These are phyloP conservation scores for Varanus komodoensis DNA, from an alignment of 2,113 vertebrate genomes.

Conservation along the genomic window DNA sequence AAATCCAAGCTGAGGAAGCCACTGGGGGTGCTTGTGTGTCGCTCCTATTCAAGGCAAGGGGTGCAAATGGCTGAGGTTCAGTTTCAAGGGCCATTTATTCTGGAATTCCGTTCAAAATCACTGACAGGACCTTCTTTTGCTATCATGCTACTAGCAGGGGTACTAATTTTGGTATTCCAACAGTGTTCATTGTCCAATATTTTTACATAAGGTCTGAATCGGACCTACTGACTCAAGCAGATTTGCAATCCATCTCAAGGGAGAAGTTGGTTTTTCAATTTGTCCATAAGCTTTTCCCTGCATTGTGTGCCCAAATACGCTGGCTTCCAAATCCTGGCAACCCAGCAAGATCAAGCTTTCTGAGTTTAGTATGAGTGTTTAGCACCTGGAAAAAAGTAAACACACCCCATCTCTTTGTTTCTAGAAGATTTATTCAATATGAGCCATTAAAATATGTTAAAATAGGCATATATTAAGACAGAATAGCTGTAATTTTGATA, in stretches of 20 bases:
- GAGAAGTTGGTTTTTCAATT: background rate
- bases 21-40: background rate
- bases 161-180: background rate
- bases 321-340: background rate
- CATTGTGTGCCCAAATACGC: background rate
- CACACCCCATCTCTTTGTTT: conserved; percentile 8
- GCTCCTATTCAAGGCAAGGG: too few species aligned
- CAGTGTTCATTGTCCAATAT: background rate
- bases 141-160: background rate
- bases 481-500: background rate
- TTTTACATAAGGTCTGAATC: background rate
- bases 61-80: background rate
- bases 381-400: background rate
- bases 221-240: background rate
- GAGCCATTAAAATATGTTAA: background rate
- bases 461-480: background rate
- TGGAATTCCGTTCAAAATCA: too few species aligned
- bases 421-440: background rate
- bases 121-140: background rate
- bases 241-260: background rate
- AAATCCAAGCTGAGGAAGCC: background rate
- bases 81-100: background rate
- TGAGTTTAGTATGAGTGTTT: background rate
- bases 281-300: background rate
- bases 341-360: background rate